phyloP scores from a whole-genome alignment of 2,888 invertebrate genomes.

The Tipula lateralis region DNA sequence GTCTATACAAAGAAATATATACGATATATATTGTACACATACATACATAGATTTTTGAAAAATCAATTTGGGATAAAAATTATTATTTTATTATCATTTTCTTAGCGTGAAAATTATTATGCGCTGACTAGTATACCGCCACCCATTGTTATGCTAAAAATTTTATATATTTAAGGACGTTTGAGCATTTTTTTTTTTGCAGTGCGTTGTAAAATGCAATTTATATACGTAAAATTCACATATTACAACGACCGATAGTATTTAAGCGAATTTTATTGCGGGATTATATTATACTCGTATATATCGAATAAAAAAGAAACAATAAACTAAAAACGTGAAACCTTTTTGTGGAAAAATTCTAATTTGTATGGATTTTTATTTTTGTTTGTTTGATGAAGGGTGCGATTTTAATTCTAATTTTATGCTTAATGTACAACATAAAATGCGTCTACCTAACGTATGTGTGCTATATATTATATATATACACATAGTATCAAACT shows the following conservation, averaged over 20 bases:
- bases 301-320: neutral
- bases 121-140: neutral
- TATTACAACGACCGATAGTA: neutral
- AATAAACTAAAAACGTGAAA: constrained; percentile 26
- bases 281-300: neutral
- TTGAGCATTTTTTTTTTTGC: neutral
- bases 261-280: constrained; percentile 11
- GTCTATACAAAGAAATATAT: neutral
- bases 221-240: neutral
- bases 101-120: constrained; percentile 9
- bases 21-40: neutral
- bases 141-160: constrained; percentile 16
- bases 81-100: constrained; percentile 7
- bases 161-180: neutral
- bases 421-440: neutral
- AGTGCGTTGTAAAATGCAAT: neutral
- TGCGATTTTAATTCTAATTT: constrained; percentile 27
- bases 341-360: constrained; percentile 27
- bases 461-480: no score
- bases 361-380: constrained; percentile 20
- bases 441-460: neutral
- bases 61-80: neutral
- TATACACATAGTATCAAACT: neutral
- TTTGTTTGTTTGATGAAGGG: constrained; percentile 26
- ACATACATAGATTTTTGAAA: neutral